Conservation (phyloP, 2,888 invertebrate genomes). For the Pachliopta kotzebuea region DNA sequence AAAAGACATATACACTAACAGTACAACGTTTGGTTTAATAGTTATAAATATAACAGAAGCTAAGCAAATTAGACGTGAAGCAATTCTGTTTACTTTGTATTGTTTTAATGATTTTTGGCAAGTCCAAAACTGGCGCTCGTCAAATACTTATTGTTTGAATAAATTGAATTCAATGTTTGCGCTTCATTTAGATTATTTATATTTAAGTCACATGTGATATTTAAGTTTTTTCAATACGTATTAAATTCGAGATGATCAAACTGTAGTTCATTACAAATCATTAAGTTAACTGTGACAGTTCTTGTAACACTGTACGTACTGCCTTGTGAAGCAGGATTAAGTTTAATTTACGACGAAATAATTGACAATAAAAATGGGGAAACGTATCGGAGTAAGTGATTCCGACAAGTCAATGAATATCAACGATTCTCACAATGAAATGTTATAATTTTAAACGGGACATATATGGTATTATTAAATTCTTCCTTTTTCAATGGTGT, state of each 20-base stretch:
- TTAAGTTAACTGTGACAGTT: slow-evolving; percentile 6
- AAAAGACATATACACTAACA: too few relatives aligned
- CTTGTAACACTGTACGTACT: neutral
- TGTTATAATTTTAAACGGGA: slow-evolving; percentile 4
- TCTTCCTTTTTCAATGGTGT: slow-evolving; percentile 12
- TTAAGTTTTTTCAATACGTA: neutral
- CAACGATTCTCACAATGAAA: slow-evolving; percentile 12
- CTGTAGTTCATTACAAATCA: slow-evolving; percentile 10
- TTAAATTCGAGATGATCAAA: slow-evolving; percentile 2
- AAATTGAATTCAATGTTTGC: neutral
- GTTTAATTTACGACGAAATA: slow-evolving; percentile 25
- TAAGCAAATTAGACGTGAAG: too few relatives aligned
- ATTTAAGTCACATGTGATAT: neutral
- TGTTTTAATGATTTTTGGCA: too few relatives aligned
- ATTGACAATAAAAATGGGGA: slow-evolving; percentile 28
- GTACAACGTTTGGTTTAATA: too few relatives aligned
- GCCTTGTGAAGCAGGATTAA: slow-evolving; percentile 7
- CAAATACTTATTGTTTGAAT: too few relatives aligned
- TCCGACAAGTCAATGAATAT: slow-evolving; percentile 22
- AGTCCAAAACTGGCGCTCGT: too few relatives aligned
- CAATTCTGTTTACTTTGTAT: too few relatives aligned
- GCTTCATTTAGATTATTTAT: neutral
- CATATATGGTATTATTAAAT: slow-evolving; percentile 16
- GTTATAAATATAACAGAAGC: too few relatives aligned
- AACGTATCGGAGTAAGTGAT: slow-evolving; percentile 17